Base-by-base conservation (phyloP, 2,888 invertebrate species). In the Chaitophorus viminalis region DNA sequence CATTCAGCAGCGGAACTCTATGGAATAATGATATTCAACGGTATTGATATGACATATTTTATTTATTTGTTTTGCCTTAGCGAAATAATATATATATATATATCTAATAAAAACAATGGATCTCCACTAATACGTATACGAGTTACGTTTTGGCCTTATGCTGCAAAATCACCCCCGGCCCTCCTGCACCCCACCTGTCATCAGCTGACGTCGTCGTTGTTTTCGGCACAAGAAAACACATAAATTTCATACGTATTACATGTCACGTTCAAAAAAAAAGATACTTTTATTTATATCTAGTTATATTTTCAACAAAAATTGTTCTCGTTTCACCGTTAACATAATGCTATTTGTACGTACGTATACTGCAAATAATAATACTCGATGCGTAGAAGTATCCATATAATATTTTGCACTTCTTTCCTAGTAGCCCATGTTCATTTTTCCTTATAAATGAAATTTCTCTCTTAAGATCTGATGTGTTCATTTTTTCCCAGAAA, bases 131-230 rank as follows among this genome's bases (percentile, higher is more conserved):
- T 65, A 65, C 39, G 79, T 79, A 65, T 29, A 18, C 79, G 36
- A 79, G 60, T 65, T 79, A 70, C 29, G 82, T 72, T 72, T 82
- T 52, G 72, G 54, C 82, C 82, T 72, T 82, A 82, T 72, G 72
- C 54, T 33, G 18, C 25, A 31, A 11, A 52, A 52, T 52, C 70
- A 46, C 2, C 33, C 52, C 5, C 60, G n/a, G n/a, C 25, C 25
- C 8, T 21, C 60, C 21, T 4, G 14, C 46, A 11, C 1, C 46
- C 46, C 46, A n/a, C n/a, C 14, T 14, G 11, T 46, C 46, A 1
- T 4, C 21, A 5, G 31, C 72, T 72, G 33, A 72, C 72, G 52
- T 72, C 72, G 52, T 82, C 52, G 82, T 4, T 52, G 52, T 82
- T 82, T 78, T 72, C 70, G 52, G 52, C 18, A 36, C 18, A 25